Conservation (phyloP, 2,888 invertebrate species). For the Protodeltote pygarga region DNA sequence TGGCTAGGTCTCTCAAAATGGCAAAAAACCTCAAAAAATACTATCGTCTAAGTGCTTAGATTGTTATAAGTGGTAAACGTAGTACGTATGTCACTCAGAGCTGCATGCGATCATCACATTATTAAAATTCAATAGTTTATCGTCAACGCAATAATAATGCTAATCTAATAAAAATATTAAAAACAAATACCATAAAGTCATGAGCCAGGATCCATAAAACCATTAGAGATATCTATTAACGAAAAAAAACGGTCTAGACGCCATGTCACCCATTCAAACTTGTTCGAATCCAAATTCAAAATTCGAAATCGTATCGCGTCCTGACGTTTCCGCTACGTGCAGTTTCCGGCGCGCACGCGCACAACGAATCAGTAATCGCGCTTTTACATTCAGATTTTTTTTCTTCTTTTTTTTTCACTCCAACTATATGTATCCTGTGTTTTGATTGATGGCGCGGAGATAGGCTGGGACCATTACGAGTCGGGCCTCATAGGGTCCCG, state of each 20-base stretch:
- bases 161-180: slow-evolving; percentile 34
- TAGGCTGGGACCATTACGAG: slow-evolving; percentile 73
- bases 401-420: slow-evolving; percentile 57
- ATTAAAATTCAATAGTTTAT: slow-evolving; percentile 18
- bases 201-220: slow-evolving; percentile 40
- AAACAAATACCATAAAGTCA: slow-evolving; percentile 28
- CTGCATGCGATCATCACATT: not conserved
- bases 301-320: slow-evolving; percentile 86
- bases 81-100: no score
- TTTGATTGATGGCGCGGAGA: slow-evolving; percentile 81
- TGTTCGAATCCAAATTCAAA: slow-evolving; percentile 78
- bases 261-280: slow-evolving; percentile 74
- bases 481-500: slow-evolving; percentile 64
- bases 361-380: slow-evolving; percentile 80
- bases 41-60: no score
- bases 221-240: slow-evolving; percentile 53
- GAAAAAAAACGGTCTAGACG: slow-evolving; percentile 69
- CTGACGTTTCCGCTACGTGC: slow-evolving; percentile 85
- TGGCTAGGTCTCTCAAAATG: no score
- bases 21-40: no score
- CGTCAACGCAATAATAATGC: slow-evolving; percentile 18
- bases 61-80: no score
- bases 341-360: slow-evolving; percentile 80
- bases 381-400: slow-evolving; percentile 62
- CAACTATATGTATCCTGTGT: slow-evolving; percentile 80